phyloP scores from a whole-genome alignment of 2,113 vertebrate genomes.

The Marcusenius ussheri region DNA sequence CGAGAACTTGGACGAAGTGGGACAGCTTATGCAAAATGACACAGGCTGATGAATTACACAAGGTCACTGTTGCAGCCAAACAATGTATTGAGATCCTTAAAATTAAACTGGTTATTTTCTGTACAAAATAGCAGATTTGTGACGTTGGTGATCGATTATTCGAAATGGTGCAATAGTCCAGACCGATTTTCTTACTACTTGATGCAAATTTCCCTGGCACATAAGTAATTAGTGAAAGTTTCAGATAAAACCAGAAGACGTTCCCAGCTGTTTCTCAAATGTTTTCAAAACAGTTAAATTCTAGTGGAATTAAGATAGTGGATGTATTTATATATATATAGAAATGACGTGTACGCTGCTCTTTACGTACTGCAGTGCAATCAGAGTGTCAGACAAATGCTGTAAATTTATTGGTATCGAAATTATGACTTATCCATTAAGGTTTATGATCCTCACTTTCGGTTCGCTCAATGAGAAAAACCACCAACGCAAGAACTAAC shows the following conservation, averaged over 20 bases:
- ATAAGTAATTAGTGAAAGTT: not conserved
- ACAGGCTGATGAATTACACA: not conserved
- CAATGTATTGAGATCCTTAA: not conserved
- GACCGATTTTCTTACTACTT: not conserved
- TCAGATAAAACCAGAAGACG: not conserved
- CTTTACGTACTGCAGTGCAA: not conserved
- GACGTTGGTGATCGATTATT: not conserved
- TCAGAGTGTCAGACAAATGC: not conserved
- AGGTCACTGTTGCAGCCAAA: not conserved
- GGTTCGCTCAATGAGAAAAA: not conserved
- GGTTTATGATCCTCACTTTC: not conserved
- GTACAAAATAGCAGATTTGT: not conserved
- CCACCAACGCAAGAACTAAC: not conserved
- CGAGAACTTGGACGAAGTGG: not conserved
- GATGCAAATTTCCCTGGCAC: not conserved
- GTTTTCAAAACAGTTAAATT: not conserved
- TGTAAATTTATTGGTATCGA: not conserved
- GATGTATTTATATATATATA: not conserved
- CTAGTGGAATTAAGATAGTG: not conserved
- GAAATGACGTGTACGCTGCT: not conserved
- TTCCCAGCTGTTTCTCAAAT: not conserved
- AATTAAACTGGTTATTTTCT: not conserved
- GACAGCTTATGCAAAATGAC: not conserved
- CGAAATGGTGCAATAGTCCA: not conserved
- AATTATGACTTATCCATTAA: slow-evolving; percentile 5